phyloP scores from a whole-genome alignment of 2,797 vertebrate genomes.

The Pantherophis alleghaniensis region DNA sequence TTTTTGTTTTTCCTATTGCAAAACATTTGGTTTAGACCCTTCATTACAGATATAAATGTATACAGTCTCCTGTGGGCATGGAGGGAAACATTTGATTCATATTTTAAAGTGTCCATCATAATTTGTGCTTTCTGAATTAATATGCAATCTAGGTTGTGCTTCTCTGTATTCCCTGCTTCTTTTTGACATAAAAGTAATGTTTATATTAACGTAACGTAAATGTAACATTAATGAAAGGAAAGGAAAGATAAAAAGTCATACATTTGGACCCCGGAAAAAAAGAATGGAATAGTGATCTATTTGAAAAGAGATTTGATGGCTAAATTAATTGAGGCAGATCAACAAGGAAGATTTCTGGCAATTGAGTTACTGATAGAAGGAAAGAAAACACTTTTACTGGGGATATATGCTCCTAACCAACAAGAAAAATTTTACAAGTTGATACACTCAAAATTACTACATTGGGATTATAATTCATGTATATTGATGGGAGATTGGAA shows the following conservation, averaged over 20 bases:
- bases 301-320: too few species aligned
- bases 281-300: too few species aligned
- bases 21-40: background rate
- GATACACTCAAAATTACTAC: too few species aligned
- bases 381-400: too few species aligned
- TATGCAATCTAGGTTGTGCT: background rate
- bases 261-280: background rate
- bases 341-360: too few species aligned
- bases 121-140: background rate
- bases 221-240: background rate
- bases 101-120: background rate
- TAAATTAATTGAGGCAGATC: too few species aligned
- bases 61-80: background rate
- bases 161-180: background rate
- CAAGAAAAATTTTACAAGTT: too few species aligned
- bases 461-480: too few species aligned
- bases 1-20: background rate
- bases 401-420: too few species aligned
- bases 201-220: background rate
- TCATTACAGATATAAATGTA: background rate
- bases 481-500: too few species aligned
- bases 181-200: background rate
- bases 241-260: background rate
- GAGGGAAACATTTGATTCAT: background rate
- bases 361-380: too few species aligned